Conservation (phyloP, 2,888 invertebrate genomes). For the Linnaemya tessellans region DNA sequence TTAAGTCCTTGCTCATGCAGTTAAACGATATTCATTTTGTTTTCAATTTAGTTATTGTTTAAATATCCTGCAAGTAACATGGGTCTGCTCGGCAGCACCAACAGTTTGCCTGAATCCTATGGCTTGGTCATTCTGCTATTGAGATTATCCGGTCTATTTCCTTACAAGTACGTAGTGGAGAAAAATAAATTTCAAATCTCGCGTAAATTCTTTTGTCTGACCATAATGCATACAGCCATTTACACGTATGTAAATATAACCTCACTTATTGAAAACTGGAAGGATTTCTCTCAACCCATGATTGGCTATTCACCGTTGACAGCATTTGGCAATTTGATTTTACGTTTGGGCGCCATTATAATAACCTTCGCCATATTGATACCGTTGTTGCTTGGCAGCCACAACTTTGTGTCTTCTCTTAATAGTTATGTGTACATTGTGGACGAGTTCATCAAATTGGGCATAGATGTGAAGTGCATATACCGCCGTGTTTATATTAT, state of each 20-base stretch:
- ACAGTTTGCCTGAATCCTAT: conserved; percentile 68
- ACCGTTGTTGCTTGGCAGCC: conserved; percentile 67
- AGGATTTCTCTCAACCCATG: conserved; percentile 74
- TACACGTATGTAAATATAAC: conserved; percentile 74
- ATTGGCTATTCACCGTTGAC: conserved; percentile 72
- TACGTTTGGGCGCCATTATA: conserved; percentile 71
- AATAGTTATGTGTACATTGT: conserved; percentile 70
- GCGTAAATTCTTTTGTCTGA: conserved; percentile 54
- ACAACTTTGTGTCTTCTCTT: conserved; percentile 45
- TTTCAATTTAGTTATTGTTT: conserved; percentile 33
- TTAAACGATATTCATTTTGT: neutral
- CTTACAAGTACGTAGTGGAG: conserved; percentile 58
- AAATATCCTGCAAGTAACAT: conserved; percentile 25
- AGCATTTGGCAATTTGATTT: conserved; percentile 71
- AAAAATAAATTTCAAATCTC: conserved; percentile 72
- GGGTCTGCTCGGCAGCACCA: conserved; percentile 57
- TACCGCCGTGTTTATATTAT: conserved; percentile 64
- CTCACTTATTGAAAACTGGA: conserved; percentile 70
- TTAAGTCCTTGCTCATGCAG: neutral
- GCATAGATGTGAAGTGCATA: conserved; percentile 66
- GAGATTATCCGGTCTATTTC: conserved; percentile 74
- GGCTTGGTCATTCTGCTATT: conserved; percentile 63
- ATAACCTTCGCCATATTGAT: conserved; percentile 72
- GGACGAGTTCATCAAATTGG: conserved; percentile 64
- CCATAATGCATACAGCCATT: conserved; percentile 68